phyloP scores from a whole-genome alignment of 2,888 invertebrate species.

The Macrophya alboannulata region DNA sequence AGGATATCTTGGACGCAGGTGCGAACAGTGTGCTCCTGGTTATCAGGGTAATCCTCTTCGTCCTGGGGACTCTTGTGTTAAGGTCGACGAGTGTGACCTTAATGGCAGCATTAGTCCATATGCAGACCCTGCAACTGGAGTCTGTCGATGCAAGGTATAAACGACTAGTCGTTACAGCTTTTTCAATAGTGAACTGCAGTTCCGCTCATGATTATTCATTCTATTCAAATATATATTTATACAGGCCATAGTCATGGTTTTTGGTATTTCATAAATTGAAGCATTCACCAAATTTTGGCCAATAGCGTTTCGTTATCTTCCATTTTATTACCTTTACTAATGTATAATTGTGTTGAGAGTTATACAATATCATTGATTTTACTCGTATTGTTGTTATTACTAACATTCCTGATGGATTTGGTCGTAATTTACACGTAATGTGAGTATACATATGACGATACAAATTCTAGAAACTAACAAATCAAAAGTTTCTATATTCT shows the following conservation, averaged over 20 bases:
- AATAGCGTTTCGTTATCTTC: neutral
- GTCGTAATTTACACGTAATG: conserved; percentile 41
- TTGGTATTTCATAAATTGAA: neutral
- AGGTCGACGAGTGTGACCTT: conserved; percentile 85
- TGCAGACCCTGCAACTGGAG: conserved; percentile 81
- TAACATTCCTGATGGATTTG: conserved; percentile 60
- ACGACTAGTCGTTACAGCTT: conserved; percentile 33
- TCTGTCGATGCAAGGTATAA: conserved; percentile 88
- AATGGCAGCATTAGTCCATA: conserved; percentile 84
- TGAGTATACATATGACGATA: conserved; percentile 40
- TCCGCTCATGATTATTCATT: neutral
- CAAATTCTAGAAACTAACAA: conserved; percentile 58
- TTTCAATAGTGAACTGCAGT: neutral
- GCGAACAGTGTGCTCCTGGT: conserved; percentile 90
- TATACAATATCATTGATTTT: conserved; percentile 42
- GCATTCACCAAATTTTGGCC: neutral
- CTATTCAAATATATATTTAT: neutral
- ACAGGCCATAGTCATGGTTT: neutral
- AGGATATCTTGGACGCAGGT: conserved; percentile 90
- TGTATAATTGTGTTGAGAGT: neutral
- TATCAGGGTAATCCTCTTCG: conserved; percentile 91
- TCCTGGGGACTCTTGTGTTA: conserved; percentile 88
- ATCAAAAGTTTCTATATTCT: conserved; percentile 2
- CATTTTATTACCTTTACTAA: neutral
- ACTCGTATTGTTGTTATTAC: conserved; percentile 58